These are phyloP conservation scores for Gyps fulvus DNA, from an alignment of 2,113 vertebrate genomes.

Conservation along the genomic window DNA sequence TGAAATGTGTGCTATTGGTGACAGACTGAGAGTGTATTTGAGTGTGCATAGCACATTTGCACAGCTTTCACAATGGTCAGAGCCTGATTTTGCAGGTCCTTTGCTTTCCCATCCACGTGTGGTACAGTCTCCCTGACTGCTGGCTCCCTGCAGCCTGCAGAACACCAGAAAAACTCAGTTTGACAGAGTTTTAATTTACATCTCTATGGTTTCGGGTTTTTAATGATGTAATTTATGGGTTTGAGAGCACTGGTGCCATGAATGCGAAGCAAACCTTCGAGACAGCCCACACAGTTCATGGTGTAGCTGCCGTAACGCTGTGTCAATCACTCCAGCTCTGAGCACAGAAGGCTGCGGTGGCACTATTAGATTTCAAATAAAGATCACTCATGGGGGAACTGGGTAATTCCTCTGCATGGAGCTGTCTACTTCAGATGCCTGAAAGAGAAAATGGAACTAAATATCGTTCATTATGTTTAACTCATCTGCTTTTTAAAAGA, in stretches of 20 bases:
- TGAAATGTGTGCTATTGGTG: background rate
- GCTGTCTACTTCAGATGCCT: background rate
- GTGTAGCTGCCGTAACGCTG: background rate
- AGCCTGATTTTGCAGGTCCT: background rate
- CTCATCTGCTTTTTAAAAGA: conserved; percentile 5
- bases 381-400: background rate
- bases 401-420: background rate
- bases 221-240: background rate
- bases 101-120: background rate
- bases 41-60: background rate
- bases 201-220: background rate
- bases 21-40: background rate
- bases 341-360: background rate
- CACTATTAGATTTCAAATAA: background rate
- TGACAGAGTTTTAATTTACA: background rate
- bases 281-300: background rate
- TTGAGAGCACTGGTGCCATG: background rate
- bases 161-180: background rate
- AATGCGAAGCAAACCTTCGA: background rate
- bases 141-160: background rate
- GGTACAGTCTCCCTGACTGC: background rate
- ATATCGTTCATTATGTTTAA: background rate
- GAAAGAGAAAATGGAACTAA: background rate
- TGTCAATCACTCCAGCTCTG: background rate
- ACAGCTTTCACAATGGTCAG: background rate